Evolutionary conservation across 2,888 invertebrate genomes (phyloP), one percentile per base, ranked within the genome.

Genomic region (Heteropelma amictum): DNA sequence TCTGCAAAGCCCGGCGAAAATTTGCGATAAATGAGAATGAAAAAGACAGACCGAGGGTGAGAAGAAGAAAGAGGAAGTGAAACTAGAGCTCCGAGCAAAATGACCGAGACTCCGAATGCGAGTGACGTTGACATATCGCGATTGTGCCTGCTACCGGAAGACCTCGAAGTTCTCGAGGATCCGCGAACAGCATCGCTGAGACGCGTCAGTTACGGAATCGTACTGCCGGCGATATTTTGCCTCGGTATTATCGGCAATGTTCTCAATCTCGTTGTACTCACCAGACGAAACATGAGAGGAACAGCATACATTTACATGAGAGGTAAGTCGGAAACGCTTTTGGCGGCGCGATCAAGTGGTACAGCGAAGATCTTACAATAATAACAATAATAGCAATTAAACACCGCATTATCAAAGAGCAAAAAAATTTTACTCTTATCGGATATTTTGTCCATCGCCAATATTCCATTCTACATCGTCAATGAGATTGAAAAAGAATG

Each of bases 281-380:
- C 95, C 40, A 91, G 95, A 73, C 92, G 93, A 76, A 94, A 94
- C 81, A 93, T 95, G 92, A 92, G 94, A 80, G 94, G 95, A 42
- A 94, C 94, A 0, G 95, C 95, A 40, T 95, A 95, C 88, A 93
- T 94, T 86, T 95, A 95, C 89, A 94, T 94, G 94, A 89, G 93
- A 89, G 94, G 94, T 94, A 85, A 91, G 92, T 89, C 8, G 19
- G n/a, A n/a, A n/a, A n/a, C n/a, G n/a, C n/a, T n/a, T n/a, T n/a
- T n/a, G n/a, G n/a, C n/a, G n/a, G n/a, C n/a, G n/a, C n/a, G n/a
- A n/a, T n/a, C n/a, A n/a, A n/a, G n/a, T n/a, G n/a, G n/a, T n/a
- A n/a, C n/a, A n/a, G n/a, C n/a, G n/a, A n/a, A n/a, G n/a, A n/a
- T 14, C 3, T 8, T 56, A 3, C 8, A 30, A 26, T 6, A 4